A percentile compares a stretch with the other conserved stretches of the same genome.
Conservation (phyloP, 1,140 invertebrate species). For the Argopecten irradians region DNA sequence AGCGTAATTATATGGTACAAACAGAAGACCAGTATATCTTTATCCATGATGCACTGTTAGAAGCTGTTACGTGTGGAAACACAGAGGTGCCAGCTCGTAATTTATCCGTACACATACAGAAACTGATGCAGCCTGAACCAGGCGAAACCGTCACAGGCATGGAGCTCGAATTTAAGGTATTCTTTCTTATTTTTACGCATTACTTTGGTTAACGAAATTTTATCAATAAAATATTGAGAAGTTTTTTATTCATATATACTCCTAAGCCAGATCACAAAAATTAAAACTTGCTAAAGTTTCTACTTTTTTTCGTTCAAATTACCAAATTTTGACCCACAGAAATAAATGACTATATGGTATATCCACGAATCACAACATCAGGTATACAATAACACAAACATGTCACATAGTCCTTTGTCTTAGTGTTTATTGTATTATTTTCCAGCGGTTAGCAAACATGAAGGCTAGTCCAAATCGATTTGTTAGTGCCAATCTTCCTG, state of each 20-base stretch:
- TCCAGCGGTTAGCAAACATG: conserved; percentile 92
- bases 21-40: conserved; percentile 99
- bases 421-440: conserved; percentile 49
- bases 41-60: conserved; percentile 94
- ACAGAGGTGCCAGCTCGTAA: conserved; percentile 96
- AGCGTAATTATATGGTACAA: conserved; percentile 86
- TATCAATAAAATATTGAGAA: no score
- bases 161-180: conserved; percentile 97
- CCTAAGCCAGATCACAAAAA: no score
- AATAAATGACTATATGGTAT: no score
- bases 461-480: conserved; percentile 96
- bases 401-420: no score
- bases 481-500: conserved; percentile 95
- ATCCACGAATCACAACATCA: no score
- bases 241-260: no score
- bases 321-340: no score
- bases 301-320: no score
- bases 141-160: conserved; percentile 87
- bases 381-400: no score
- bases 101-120: conserved; percentile 95
- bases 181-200: conserved; percentile 1
- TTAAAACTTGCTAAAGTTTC: no score
- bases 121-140: conserved; percentile 80
- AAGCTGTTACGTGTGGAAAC: conserved; percentile 95
- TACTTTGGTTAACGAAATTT: no score